Conservation (phyloP, 2,888 invertebrate genomes). For the Tinea pellionella region DNA sequence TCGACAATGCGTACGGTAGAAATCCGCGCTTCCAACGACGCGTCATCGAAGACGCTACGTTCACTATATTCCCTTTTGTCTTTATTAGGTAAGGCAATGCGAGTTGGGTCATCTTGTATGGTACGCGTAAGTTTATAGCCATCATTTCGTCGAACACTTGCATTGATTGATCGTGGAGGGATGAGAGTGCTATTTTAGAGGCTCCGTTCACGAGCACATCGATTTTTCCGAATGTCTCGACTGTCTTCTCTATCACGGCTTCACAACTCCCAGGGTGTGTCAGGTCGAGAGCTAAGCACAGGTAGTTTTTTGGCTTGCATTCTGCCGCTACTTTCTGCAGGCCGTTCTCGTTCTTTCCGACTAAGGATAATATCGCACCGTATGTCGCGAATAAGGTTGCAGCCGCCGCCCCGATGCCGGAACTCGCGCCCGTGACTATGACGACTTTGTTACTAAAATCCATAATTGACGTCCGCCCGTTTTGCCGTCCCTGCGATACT, state of each 20-base stretch:
- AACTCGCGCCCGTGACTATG: constrained; percentile 39
- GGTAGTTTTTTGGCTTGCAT: constrained; percentile 24
- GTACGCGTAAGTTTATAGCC: constrained; percentile 35
- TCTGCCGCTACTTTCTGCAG: constrained; percentile 26
- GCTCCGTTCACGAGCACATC: constrained; percentile 38
- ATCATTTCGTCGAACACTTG: constrained; percentile 33
- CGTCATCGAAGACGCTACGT: constrained; percentile 31
- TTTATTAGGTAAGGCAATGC: constrained; percentile 32
- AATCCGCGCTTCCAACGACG: constrained; percentile 29
- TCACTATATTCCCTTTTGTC: constrained; percentile 37
- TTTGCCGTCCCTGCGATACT: not conserved
- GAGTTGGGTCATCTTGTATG: constrained; percentile 30
- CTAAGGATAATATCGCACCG: constrained; percentile 29
- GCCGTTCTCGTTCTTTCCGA: constrained; percentile 31
- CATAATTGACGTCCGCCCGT: constrained; percentile 18
- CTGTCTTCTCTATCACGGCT: constrained; percentile 28
- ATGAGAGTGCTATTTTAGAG: constrained; percentile 27
- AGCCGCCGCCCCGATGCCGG: constrained; percentile 37
- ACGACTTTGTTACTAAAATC: constrained; percentile 34
- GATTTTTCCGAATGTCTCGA: constrained; percentile 31
- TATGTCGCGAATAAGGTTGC: constrained; percentile 28
- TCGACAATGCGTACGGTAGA: constrained; percentile 30
- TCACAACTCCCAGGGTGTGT: constrained; percentile 29
- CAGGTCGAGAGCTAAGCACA: constrained; percentile 28
- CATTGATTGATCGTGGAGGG: constrained; percentile 30